Evolutionary conservation across 2,797 vertebrate species (phyloP).

Genomic region (Propithecus deckenii): DNA sequence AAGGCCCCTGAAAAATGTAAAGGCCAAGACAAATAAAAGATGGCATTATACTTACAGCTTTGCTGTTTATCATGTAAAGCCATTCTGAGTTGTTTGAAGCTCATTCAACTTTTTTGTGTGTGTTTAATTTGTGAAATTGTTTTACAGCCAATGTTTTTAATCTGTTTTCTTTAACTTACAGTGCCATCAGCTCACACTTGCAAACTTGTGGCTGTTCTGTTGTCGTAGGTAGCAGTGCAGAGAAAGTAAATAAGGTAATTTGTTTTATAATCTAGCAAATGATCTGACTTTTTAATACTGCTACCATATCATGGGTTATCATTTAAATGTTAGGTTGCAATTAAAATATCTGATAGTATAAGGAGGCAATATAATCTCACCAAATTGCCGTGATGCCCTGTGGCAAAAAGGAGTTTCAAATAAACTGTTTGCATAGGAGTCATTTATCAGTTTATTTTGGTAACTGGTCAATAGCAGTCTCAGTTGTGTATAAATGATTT

Average conservation of each 20-base stretch:
- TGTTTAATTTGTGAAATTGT: slow-evolving; percentile 18
- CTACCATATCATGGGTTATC: not conserved
- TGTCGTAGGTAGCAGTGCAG: slow-evolving; percentile 96
- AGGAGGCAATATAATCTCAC: not conserved
- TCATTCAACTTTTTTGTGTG: not conserved
- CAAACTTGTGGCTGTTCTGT: slow-evolving; percentile 99
- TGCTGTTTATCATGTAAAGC: not conserved
- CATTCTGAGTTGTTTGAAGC: not conserved
- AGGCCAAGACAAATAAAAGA: not conserved
- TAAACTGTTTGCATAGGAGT: slow-evolving; percentile 56
- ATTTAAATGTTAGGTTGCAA: not conserved
- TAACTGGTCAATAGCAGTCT: not conserved
- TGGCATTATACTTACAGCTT: not conserved
- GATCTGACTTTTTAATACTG: not conserved
- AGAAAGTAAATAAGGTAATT: slow-evolving; percentile 99
- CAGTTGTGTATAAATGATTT: slow-evolving; percentile 35
- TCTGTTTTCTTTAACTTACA: slow-evolving; percentile 80
- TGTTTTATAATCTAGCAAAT: not conserved
- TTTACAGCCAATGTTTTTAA: not conserved
- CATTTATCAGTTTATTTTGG: slow-evolving; percentile 20
- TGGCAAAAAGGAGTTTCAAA: slow-evolving; percentile 34
- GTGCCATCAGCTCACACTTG: slow-evolving; percentile 97
- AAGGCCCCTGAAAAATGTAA: not conserved
- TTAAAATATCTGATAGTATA: not conserved
- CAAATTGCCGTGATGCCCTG: not conserved